Evolutionary conservation across 2,888 invertebrate species (phyloP).

Genomic region (Cephus pygmeus): DNA sequence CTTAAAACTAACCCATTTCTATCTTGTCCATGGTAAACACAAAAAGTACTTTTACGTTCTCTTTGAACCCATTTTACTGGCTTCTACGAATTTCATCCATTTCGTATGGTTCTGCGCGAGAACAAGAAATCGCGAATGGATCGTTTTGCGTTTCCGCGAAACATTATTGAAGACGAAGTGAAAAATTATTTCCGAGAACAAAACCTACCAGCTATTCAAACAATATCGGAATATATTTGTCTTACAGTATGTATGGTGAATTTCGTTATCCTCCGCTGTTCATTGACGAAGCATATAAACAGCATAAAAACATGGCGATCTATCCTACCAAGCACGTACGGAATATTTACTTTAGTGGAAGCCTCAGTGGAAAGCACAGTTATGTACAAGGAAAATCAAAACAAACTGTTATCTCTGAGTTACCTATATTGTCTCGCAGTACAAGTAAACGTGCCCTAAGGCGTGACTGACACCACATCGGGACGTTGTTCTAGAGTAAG

Average conservation of each 20-base stretch:
- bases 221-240: background rate
- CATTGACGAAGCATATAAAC: background rate
- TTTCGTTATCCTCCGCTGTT: background rate
- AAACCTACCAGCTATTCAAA: background rate
- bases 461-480: background rate
- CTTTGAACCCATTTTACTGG: background rate
- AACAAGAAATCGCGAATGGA: background rate
- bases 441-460: background rate
- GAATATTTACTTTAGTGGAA: background rate
- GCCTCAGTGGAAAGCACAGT: background rate
- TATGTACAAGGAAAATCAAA: background rate
- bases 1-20: background rate
- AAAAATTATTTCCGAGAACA: background rate
- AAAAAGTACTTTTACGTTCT: background rate
- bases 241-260: background rate
- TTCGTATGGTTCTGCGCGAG: background rate
- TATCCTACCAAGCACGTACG: background rate
- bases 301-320: background rate
- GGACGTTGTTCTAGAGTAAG: background rate
- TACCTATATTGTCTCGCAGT: background rate
- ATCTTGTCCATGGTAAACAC: background rate
- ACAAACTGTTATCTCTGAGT: background rate
- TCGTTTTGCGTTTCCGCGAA: background rate
- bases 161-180: background rate
- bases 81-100: background rate